These are phyloP conservation scores for Macrosteles quadrilineatus DNA, from an alignment of 1,140 invertebrate species.

Conservation along the genomic window DNA sequence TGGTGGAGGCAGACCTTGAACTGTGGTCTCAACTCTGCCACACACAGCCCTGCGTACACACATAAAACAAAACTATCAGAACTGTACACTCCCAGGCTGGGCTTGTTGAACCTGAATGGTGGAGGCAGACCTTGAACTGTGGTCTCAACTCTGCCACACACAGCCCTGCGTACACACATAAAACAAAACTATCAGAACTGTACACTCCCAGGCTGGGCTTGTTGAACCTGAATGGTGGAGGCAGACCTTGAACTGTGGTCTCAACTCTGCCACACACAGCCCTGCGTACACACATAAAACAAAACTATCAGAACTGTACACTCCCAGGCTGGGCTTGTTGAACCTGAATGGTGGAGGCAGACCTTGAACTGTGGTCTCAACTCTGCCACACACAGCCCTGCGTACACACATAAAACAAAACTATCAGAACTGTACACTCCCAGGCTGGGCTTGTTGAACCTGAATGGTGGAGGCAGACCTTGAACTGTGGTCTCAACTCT, in stretches of 20 bases:
- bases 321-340: slow-evolving; percentile 75
- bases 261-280: slow-evolving; percentile 82
- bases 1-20: slow-evolving; percentile 75
- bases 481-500: slow-evolving; percentile 74
- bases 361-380: slow-evolving; percentile 71
- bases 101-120: slow-evolving; percentile 78
- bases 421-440: slow-evolving; percentile 77
- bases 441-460: slow-evolving; percentile 75
- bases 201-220: slow-evolving; percentile 77
- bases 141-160: slow-evolving; percentile 77
- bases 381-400: slow-evolving; percentile 80
- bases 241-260: slow-evolving; percentile 70
- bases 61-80: too few species aligned
- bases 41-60: slow-evolving; percentile 80
- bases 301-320: slow-evolving; percentile 78
- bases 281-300: too few species aligned
- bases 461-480: slow-evolving; percentile 76
- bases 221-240: slow-evolving; percentile 77
- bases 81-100: slow-evolving; percentile 74
- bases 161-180: too few species aligned
- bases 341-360: slow-evolving; percentile 78
- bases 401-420: too few species aligned
- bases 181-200: too few species aligned
- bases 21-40: slow-evolving; percentile 72
- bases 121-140: slow-evolving; percentile 74